Base-by-base conservation (phyloP, 2,797 vertebrate genomes). In the Liparis tanakae region DNA sequence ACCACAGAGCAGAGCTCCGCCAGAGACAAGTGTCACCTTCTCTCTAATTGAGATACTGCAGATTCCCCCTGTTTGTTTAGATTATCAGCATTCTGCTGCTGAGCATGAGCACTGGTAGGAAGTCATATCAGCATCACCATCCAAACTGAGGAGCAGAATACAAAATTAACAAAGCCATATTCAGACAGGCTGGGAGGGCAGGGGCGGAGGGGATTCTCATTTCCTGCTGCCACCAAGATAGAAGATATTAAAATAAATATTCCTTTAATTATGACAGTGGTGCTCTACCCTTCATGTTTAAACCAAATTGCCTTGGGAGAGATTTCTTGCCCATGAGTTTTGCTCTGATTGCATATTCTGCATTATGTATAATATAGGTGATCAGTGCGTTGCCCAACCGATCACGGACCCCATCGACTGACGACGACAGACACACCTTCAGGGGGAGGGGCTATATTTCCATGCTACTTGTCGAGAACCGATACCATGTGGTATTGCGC, bases 101-200 rank as follows among this genome's bases (percentile, higher is more conserved):
- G 78, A 65, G 54, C 43, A 3, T 68, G 59, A 71, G 81, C 74
- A 60, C 76, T 58, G 63, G 70, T 74, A 67, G 72, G 72, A 85
- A 83, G 73, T 84, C 86, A 78, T 82, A 85, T 90, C 85, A 76
- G 77, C 67, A 68, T 75, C 64, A 79, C 79, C 79, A 87, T 88
- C 87, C 72, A 67, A 69, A 70, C 72, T 79, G 37, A 78, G 55
- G 76, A 73, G 75, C 81, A 65, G 85, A 86, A 83, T 85, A 81
- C 80, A 72, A 74, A 82, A 72, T 77, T 15, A 67, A 76, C 70
- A 85, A 60, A 62, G 72, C 77, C 46, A 56, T 33, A 67, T 67
- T 79, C 71, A 39, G 25, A 30, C 25, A 30, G 25, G 25, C 25
- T 30, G 25, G 25, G 25, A 39, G 67, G 67, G 43, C 57, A 44